Evolutionary conservation across 2,888 invertebrate genomes (phyloP).

Genomic region (Drosophila mulleri): DNA sequence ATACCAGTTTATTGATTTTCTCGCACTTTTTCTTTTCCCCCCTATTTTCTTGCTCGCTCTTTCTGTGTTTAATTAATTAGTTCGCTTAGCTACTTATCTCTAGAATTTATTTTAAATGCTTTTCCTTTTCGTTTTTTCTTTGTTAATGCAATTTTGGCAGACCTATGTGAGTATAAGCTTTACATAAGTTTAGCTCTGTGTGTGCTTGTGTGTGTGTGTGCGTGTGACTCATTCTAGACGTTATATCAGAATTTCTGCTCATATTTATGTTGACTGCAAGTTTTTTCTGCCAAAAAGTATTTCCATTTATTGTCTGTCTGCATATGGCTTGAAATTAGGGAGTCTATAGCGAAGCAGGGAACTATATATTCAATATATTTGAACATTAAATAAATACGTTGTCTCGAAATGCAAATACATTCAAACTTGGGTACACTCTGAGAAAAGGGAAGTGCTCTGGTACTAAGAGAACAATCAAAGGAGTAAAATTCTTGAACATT

Average conservation of each 20-base stretch:
- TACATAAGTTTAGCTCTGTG: conserved; percentile 45
- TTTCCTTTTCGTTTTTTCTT: conserved; percentile 1
- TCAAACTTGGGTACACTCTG: not conserved
- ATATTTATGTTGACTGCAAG: not conserved
- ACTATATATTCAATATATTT: not conserved
- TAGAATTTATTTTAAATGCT: conserved; percentile 60
- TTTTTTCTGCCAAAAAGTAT: not conserved
- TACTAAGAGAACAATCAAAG: too few relatives aligned
- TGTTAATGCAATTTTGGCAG: conserved; percentile 68
- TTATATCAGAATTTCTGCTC: not conserved
- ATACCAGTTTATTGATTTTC: conserved; percentile 25
- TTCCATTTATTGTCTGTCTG: conserved; percentile 16
- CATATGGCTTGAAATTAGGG: not conserved
- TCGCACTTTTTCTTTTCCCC: conserved; percentile 7
- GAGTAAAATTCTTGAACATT: too few relatives aligned
- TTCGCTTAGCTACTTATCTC: conserved; percentile 72
- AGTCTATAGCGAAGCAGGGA: not conserved
- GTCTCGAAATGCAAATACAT: too few relatives aligned
- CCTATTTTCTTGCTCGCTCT: not conserved
- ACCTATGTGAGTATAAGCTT: conserved; percentile 66
- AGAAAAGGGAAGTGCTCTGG: not conserved
- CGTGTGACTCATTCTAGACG: not conserved
- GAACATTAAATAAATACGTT: not conserved
- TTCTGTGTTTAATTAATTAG: conserved; percentile 46
- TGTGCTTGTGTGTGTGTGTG: not conserved